phyloP scores from a whole-genome alignment of 2,797 vertebrate genomes.

The Onychomys torridus region DNA sequence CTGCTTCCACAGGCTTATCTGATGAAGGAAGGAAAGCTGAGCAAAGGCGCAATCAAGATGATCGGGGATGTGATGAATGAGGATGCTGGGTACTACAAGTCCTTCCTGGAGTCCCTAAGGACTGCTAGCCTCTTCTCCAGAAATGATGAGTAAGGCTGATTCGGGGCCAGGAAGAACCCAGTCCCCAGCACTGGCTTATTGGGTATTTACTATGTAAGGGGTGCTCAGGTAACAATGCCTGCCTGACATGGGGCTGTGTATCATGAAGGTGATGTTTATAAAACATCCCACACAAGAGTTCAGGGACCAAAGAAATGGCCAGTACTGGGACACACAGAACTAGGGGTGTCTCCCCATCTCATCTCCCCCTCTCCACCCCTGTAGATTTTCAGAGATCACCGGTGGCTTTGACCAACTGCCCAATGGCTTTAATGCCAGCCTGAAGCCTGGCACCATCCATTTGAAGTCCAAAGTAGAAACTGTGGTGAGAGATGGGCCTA shows the following conservation, averaged over 20 bases:
- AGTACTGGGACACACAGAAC: no score
- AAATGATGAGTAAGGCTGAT: conserved; percentile 60
- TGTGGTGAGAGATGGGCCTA: conserved; percentile 81
- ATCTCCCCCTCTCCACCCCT: background rate
- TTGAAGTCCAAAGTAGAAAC: conserved; percentile 88
- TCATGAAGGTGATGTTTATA: background rate
- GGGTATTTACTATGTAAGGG: background rate
- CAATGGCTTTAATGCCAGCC: conserved; percentile 80
- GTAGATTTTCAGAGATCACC: conserved; percentile 91
- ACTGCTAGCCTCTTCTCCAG: conserved; percentile 11
- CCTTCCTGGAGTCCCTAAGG: conserved; percentile 88
- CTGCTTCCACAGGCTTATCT: conserved; percentile 67
- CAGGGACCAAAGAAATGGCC: background rate
- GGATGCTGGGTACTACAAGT: conserved; percentile 89
- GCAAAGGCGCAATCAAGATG: conserved; percentile 89
- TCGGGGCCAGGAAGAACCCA: background rate
- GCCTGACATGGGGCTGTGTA: background rate
- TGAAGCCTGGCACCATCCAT: conserved; percentile 86
- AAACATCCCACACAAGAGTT: background rate
- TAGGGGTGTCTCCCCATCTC: background rate
- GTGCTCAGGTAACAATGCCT: background rate
- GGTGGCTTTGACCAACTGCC: conserved; percentile 91
- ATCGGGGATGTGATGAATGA: conserved; percentile 91
- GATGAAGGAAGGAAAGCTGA: conserved; percentile 90
- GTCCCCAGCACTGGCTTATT: background rate